A percentile compares a stretch with the other conserved stretches of the same genome.
These are phyloP conservation scores for Protonibea diacanthus DNA, from an alignment of 2,797 vertebrate genomes.

Conservation along the genomic window DNA sequence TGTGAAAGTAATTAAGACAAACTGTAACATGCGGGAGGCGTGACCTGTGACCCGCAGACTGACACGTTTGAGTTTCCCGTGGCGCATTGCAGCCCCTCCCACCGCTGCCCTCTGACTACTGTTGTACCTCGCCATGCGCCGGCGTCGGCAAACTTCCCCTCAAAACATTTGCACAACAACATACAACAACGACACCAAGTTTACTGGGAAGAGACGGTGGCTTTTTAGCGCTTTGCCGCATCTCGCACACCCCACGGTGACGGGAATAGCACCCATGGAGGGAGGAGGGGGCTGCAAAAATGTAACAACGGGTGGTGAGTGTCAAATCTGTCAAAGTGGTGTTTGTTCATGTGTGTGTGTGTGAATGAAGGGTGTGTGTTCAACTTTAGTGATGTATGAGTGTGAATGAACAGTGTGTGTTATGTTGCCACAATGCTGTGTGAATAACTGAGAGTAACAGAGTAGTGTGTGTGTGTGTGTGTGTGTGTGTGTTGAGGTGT, in stretches of 20 bases:
- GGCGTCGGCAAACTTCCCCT: conserved; percentile 66
- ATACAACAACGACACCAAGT: conserved; percentile 57
- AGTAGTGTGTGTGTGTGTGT: conserved; percentile 5
- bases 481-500: conserved; percentile 39
- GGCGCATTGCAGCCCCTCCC: conserved; percentile 23
- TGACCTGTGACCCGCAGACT: conserved; percentile 51
- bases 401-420: conserved; percentile 50
- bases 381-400: conserved; percentile 14
- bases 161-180: conserved; percentile 78
- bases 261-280: conserved; percentile 64
- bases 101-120: conserved; percentile 54
- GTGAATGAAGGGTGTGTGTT: conserved; percentile 22
- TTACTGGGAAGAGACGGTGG: conserved; percentile 58
- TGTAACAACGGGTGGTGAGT: conserved; percentile 66
- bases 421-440: conserved; percentile 41
- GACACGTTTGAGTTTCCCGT: conserved; percentile 32
- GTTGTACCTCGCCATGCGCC: conserved; percentile 59
- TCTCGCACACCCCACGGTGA: conserved; percentile 65
- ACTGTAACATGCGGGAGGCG: conserved; percentile 46
- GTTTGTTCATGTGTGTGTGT: conserved; percentile 36
- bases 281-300: conserved; percentile 58
- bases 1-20: conserved; percentile 56
- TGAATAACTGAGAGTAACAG: conserved; percentile 51
- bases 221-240: conserved; percentile 68
- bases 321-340: conserved; percentile 68